Evolutionary conservation across 2,888 invertebrate genomes (phyloP), one percentile per base, ranked within the genome.

Genomic region (Brassicogethes aeneus): DNA sequence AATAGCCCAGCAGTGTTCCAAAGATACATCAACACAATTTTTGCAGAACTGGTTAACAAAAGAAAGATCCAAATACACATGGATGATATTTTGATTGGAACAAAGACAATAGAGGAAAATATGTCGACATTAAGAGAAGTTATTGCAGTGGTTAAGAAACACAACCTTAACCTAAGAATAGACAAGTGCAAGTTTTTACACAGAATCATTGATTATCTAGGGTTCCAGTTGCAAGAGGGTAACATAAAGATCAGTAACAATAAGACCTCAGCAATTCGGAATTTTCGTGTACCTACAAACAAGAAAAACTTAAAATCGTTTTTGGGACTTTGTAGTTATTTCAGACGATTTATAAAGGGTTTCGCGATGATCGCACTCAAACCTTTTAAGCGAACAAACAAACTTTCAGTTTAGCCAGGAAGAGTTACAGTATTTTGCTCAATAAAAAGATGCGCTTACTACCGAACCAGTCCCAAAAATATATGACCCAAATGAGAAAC

Each of bases 1-100:
- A 62, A 59, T 16, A 53, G 54, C 2, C 66, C 65, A n/a, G 46
- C 53, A 8, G 51, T 55, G 13, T 64, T 67, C 34, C 55, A 48
- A 15, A 33, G 60, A n/a, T 59, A 40, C 37, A 47, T 65, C 0
- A 58, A 47, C 12, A 47, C 44, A n/a, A 52, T 60, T n/a, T 61
- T 61, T 15, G 29, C 44, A 17, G 48, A 54, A 2, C 37, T 61
- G 1, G 50, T 53, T 2, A 17, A 36, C 2, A 17, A 48, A 12
- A 33, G 17, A 8, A 36, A 16, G 14, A n/a, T 17, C 49, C 10
- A 48, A 53, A n/a, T 36, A 12, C 42, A 44, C 13, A 13, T 44
- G 3, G 46, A 39, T 16, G 36, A 46, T 39, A 5, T 36, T 8
- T 10, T 51, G 17, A 43, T 52, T 12, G 5, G 13, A 16, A 23